Evolutionary conservation across 2,113 vertebrate species (phyloP), one percentile per base, ranked within the genome.

Genomic region (Donacobius atricapilla): DNA sequence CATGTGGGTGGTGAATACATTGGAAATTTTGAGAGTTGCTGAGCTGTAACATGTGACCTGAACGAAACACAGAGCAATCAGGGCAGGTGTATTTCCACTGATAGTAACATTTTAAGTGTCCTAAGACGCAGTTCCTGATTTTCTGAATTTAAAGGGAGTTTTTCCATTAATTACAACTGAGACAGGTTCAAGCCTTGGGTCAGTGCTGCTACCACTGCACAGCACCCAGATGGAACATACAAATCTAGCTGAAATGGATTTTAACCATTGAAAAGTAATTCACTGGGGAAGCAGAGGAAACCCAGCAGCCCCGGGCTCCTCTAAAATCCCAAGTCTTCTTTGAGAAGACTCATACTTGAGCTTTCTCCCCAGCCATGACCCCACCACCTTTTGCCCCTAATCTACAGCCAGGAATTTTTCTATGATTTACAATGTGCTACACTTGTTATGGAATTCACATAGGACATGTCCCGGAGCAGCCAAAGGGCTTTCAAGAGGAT

Each of bases 41-140:
- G 68, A 96, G 87, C 60, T 96, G 73, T 88, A 96, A 37, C 84
- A 86, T 77, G 94, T 66, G 84, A 96, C 87, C 84, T 39, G 35
- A 76, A 75, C 21, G 70, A 54, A 91, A 58, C 42, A 80, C 83
- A 69, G 58, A 91, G 45, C 51, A 80, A 63, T 25, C 5, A 13
- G 35, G 64, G 58, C 78, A 90, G 60, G 50, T 73, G 15, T 27
- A 54, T 85, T 90, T 76, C 63, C 53, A 79, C 27, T 31, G 64
- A 76, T 2, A 56, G 40, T 5, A 72, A 85, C 16, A 15, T 63
- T 75, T 70, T 23, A 64, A 92, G 53, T 11, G 9, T 42, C 71
- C 86, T 76, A 77, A 83, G n/a, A 72, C 30, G 80, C 71, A 69
- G 2, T 11, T 80, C 31, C 63, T 53, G 61, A 58, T 68, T 44